A percentile compares a stretch with the other conserved stretches of the same genome.
Evolutionary conservation across 1,140 invertebrate genomes (phyloP).

Genomic region (Anoplophora glabripennis): DNA sequence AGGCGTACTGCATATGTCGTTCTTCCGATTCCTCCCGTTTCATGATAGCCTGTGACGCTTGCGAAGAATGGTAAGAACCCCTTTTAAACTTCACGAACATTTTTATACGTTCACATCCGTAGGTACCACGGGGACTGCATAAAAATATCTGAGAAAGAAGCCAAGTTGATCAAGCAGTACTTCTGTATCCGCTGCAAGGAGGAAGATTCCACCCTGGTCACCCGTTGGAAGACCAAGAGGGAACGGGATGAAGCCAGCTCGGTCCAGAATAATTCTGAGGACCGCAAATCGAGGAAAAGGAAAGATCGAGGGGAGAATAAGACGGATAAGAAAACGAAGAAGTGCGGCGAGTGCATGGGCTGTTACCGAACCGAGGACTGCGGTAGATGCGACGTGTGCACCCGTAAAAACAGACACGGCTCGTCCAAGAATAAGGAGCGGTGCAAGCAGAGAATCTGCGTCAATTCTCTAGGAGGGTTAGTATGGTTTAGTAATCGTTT

Average conservation of each 20-base stretch:
- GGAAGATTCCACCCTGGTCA: constrained; percentile 78
- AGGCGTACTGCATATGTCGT: constrained; percentile 92
- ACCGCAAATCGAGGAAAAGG: constrained; percentile 52
- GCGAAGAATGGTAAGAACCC: constrained; percentile 81
- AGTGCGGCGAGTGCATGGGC: constrained; percentile 80
- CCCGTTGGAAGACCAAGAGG: constrained; percentile 72
- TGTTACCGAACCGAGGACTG: constrained; percentile 81
- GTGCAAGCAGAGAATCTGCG: constrained; percentile 61
- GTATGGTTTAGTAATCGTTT: constrained; percentile 7
- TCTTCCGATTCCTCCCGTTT: constrained; percentile 89
- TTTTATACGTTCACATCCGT: constrained; percentile 5
- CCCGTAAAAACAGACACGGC: constrained; percentile 76
- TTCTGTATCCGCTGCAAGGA: constrained; percentile 83
- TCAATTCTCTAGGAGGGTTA: constrained; percentile 48
- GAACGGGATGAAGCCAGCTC: constrained; percentile 41
- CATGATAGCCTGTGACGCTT: constrained; percentile 97
- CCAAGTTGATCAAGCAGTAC: constrained; percentile 90
- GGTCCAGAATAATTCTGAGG: constrained; percentile 46
- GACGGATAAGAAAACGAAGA: constrained; percentile 49
- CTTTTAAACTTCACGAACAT: not conserved
- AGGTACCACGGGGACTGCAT: constrained; percentile 95
- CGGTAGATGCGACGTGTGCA: constrained; percentile 79
- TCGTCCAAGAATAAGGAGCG: constrained; percentile 67
- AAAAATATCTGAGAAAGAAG: constrained; percentile 88
- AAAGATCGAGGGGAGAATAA: constrained; percentile 47